Conservation (phyloP, 2,888 invertebrate genomes). For the Melipona bicolor region DNA sequence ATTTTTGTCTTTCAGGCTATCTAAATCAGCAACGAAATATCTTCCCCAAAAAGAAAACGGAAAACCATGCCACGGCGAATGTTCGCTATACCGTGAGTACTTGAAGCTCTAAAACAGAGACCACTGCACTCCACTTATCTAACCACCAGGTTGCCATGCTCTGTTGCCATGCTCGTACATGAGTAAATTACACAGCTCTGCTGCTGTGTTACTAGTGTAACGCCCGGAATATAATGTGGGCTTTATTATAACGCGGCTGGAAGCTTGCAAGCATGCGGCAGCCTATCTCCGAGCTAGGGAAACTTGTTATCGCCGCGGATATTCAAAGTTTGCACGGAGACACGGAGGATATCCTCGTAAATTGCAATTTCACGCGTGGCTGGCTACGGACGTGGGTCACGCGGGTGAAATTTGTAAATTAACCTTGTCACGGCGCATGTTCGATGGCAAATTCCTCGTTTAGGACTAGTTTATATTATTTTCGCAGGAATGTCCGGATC, state of each 20-base stretch:
- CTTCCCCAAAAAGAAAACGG: not conserved
- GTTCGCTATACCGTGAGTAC: not conserved
- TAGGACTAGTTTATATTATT: slow-evolving; percentile 16
- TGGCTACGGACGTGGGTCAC: slow-evolving; percentile 27
- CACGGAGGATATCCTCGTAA: slow-evolving; percentile 37
- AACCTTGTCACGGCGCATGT: slow-evolving; percentile 53
- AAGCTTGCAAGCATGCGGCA: slow-evolving; percentile 19
- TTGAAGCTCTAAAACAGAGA: not conserved
- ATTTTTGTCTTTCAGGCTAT: no score
- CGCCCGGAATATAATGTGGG: slow-evolving; percentile 74
- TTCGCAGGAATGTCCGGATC: not conserved
- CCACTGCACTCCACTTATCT: slow-evolving; percentile 26
- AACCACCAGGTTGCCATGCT: not conserved
- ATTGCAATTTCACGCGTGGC: slow-evolving; percentile 61
- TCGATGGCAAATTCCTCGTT: slow-evolving; percentile 34
- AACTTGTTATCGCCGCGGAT: slow-evolving; percentile 67
- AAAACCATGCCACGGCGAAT: not conserved
- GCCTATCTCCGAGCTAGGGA: slow-evolving; percentile 62
- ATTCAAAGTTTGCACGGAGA: slow-evolving; percentile 43
- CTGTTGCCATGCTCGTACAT: not conserved
- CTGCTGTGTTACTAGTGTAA: slow-evolving; percentile 13
- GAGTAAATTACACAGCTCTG: slow-evolving; percentile 36
- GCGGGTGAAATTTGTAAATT: slow-evolving; percentile 62
- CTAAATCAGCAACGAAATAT: no score
- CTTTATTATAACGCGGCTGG: slow-evolving; percentile 76